Evolutionary conservation across 1,140 invertebrate species (phyloP), one percentile per base, ranked within the genome.

Genomic region (Hypsibius dujardini): DNA sequence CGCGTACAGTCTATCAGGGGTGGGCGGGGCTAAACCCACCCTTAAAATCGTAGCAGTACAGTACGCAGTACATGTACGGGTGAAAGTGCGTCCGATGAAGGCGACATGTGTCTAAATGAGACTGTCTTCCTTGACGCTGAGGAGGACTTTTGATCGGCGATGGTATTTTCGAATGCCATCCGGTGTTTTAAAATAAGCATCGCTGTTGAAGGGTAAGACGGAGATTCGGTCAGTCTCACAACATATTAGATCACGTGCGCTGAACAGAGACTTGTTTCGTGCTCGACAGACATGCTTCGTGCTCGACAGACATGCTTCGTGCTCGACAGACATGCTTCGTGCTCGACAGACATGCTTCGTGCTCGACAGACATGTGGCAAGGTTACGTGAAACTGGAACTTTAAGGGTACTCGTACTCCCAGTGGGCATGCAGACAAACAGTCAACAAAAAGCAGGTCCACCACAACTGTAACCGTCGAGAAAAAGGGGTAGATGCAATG

Each of bases 91-190:
- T 28, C 28, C 28, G 28, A 28, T 28, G 28, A 28, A 42, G 12
- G 42, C 12, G 42, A 67, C 3, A 45, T 15, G 45, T 7, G 62
- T 67, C 42, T 67, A 67, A 15, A 67, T 67, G 12, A 67, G 42
- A 67, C 45, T 7, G 45, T 67, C 62, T 7, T 67, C 62, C 62
- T 45, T 12, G 3, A 67, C 12, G 42, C 62, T 67, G 0, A 67
- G 62, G 45, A 67, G 42, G 12, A 67, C 62, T 67, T 67, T 67
- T 3, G 62, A 67, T 42, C 62, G 62, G 42, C 62, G 62, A 67
- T 67, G 62, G 45, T 67, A 67, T 67, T 67, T 67, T 12, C 62
- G 62, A 7, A 67, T 67, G 12, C 62, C 62, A 45, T 67, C 62
- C 62, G 62, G 62, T 7, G 62, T 67, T 42, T 67, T 67, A 42